Percentiles rank a stretch among this genome's conserved stretches.
These are phyloP conservation scores for Heptranchias perlo DNA, from an alignment of 2,113 vertebrate species.

Conservation along the genomic window DNA sequence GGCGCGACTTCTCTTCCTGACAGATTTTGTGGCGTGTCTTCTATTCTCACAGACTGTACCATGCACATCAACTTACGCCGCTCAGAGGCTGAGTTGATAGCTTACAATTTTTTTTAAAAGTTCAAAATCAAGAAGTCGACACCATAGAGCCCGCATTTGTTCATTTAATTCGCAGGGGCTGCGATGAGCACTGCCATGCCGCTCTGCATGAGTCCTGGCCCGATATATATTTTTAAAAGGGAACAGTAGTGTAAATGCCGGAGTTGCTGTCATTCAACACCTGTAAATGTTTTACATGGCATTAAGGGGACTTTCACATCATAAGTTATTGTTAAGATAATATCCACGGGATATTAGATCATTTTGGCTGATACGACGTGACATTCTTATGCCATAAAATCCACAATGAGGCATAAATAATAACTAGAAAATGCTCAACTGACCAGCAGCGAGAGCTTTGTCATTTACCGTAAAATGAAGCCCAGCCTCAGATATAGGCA, in stretches of 20 bases:
- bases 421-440: neutral
- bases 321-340: neutral
- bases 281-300: neutral
- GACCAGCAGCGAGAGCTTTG: neutral
- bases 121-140: too few relatives aligned
- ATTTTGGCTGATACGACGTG: neutral
- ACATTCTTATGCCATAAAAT: neutral
- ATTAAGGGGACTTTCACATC: neutral
- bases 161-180: too few relatives aligned
- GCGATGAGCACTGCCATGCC: too few relatives aligned
- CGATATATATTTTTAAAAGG: neutral
- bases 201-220: too few relatives aligned
- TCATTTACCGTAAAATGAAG: neutral
- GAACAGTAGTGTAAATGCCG: neutral
- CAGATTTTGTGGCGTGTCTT: too few relatives aligned
- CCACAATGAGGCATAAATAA: neutral
- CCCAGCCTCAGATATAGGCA: neutral
- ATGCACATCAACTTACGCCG: too few relatives aligned
- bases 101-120: too few relatives aligned
- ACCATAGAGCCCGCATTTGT: too few relatives aligned
- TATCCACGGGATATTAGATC: neutral
- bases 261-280: neutral
- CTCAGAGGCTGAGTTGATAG: too few relatives aligned
- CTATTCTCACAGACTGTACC: too few relatives aligned
- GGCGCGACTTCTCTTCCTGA: too few relatives aligned